These are phyloP conservation scores for Dicycla oo DNA, from an alignment of 2,888 invertebrate genomes.

Conservation along the genomic window DNA sequence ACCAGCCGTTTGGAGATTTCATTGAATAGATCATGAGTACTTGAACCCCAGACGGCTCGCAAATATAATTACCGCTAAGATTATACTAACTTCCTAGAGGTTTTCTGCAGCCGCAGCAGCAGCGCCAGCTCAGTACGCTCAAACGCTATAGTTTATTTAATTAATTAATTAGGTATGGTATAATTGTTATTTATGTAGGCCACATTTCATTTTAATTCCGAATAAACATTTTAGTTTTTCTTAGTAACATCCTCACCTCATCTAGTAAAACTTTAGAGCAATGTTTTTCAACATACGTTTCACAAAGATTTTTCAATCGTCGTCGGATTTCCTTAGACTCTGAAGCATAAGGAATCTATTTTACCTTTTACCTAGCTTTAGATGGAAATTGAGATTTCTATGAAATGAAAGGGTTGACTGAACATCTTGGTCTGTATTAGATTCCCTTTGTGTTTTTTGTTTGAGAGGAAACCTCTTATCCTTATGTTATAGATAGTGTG, in stretches of 20 bases:
- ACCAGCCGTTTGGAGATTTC: not conserved
- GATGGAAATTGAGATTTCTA: conserved; percentile 71
- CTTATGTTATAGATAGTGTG: conserved; percentile 5
- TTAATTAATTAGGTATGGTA: too few relatives aligned
- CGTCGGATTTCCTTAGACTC: conserved; percentile 82
- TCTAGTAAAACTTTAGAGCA: conserved; percentile 59
- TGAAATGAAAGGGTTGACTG: conserved; percentile 62
- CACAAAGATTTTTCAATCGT: conserved; percentile 85
- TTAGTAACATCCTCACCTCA: conserved; percentile 21
- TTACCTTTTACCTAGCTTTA: conserved; percentile 71
- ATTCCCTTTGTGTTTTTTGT: conserved; percentile 51
- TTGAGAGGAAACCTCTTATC: conserved; percentile 8
- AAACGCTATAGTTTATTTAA: too few relatives aligned
- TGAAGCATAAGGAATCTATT: conserved; percentile 77
- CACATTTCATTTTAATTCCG: not conserved
- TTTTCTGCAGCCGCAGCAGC: not conserved
- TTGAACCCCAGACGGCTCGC: not conserved
- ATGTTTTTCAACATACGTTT: conserved; percentile 69
- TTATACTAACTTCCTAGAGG: too few relatives aligned
- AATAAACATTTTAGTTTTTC: not conserved
- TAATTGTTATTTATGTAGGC: too few relatives aligned
- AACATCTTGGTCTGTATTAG: conserved; percentile 50
- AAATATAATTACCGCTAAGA: too few relatives aligned
- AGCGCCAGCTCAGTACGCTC: not conserved
- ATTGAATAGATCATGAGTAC: not conserved